Percentiles rank a stretch among this genome's conserved stretches.
These are phyloP conservation scores for Odontomyia ornata DNA, from an alignment of 2,888 invertebrate species.

Conservation along the genomic window DNA sequence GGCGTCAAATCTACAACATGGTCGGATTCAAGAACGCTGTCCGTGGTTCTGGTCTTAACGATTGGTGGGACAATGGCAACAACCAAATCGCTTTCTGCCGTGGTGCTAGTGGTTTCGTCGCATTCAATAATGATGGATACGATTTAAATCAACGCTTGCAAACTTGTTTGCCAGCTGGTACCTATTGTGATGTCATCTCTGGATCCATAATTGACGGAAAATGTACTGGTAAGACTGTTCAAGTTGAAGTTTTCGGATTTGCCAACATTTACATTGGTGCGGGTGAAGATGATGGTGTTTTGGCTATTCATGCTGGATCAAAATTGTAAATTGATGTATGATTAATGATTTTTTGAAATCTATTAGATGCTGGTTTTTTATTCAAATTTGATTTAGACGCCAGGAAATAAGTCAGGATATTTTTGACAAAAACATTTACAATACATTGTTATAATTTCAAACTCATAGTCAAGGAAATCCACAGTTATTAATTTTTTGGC, in stretches of 20 bases:
- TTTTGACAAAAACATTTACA: too few relatives aligned
- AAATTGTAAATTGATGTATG: slow-evolving; percentile 50
- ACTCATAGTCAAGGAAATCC: too few relatives aligned
- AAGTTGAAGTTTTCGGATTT: slow-evolving; percentile 69
- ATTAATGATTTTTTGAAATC: too few relatives aligned
- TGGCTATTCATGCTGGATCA: slow-evolving; percentile 73
- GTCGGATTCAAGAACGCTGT: slow-evolving; percentile 78
- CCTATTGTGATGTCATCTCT: slow-evolving; percentile 88
- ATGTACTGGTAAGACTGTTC: slow-evolving; percentile 74
- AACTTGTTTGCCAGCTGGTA: slow-evolving; percentile 78
- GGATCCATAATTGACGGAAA: slow-evolving; percentile 68
- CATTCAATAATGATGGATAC: slow-evolving; percentile 75
- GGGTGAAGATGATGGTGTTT: slow-evolving; percentile 71
- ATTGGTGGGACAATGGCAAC: slow-evolving; percentile 85
- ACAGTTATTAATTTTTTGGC: too few relatives aligned
- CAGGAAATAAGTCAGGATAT: too few relatives aligned
- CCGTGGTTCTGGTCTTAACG: slow-evolving; percentile 66
- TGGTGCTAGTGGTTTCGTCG: slow-evolving; percentile 79
- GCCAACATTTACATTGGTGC: slow-evolving; percentile 68
- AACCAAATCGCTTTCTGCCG: slow-evolving; percentile 88
- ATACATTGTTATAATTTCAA: too few relatives aligned
- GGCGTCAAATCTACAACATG: slow-evolving; percentile 84
- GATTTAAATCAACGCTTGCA: slow-evolving; percentile 68
- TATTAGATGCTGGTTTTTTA: too few relatives aligned
- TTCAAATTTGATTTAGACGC: too few relatives aligned